Evolutionary conservation across 2,888 invertebrate species (phyloP).

Genomic region (Athetis lepigone): DNA sequence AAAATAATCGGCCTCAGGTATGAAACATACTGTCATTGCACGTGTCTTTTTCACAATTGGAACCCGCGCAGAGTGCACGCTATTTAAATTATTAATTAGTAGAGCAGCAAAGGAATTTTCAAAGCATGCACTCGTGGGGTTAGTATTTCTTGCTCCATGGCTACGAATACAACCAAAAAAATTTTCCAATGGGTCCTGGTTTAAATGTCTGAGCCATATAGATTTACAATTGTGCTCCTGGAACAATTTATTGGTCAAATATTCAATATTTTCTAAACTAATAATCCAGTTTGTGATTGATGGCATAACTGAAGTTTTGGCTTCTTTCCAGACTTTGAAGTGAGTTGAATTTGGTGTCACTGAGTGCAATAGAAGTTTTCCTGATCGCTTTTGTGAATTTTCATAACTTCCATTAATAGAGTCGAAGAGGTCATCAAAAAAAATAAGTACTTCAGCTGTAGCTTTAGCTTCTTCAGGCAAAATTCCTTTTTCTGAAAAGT

Average conservation of each 20-base stretch:
- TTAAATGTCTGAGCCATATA: neutral
- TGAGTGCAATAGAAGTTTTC: neutral
- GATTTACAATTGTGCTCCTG: neutral
- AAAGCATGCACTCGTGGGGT: neutral
- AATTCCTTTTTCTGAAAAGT: slow-evolving; percentile 10
- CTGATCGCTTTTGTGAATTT: neutral
- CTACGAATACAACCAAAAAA: too few relatives aligned
- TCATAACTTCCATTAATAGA: slow-evolving; percentile 4
- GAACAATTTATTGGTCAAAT: neutral
- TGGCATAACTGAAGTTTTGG: slow-evolving; percentile 3
- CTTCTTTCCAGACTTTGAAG: neutral
- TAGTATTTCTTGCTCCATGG: slow-evolving; percentile 1
- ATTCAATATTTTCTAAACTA: neutral
- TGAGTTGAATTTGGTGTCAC: slow-evolving; percentile 1
- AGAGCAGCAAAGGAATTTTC: neutral
- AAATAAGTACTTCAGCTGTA: too few relatives aligned
- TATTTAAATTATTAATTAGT: slow-evolving; percentile 4
- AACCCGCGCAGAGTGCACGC: slow-evolving; percentile 1
- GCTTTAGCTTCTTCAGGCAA: slow-evolving; percentile 1
- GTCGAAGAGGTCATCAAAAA: slow-evolving; percentile 8
- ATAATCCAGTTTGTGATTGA: neutral
- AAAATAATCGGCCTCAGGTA: slow-evolving; percentile 5
- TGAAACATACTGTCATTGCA: slow-evolving; percentile 6
- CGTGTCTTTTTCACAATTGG: slow-evolving; percentile 3
- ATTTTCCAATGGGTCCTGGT: neutral